Evolutionary conservation across 1,140 invertebrate species (phyloP), one percentile per base, ranked within the genome.

Genomic region (Agrypnia vestita): DNA sequence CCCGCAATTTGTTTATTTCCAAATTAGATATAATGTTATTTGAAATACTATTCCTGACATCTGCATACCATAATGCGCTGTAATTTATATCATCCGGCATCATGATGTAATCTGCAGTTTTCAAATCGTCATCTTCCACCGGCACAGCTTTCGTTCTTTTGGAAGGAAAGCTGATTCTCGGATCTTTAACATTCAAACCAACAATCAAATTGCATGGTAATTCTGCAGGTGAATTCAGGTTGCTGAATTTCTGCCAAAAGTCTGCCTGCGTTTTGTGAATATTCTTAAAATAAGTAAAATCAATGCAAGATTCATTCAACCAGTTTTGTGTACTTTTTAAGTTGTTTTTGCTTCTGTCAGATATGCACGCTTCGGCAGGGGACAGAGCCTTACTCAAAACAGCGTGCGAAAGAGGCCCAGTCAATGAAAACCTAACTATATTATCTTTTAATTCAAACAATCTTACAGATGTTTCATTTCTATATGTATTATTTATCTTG

Each of bases 401-500:
- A 25, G 90, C 88, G 82, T 94, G 92, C 13, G 95, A 91, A 44
- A 93, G 89, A 0, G 96, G 95, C 0, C 97, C 97, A 43, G 92
- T 94, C 25, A 98, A 88, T 44, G 94, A 89, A 88, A 97, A 96
- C 73, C 95, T 92, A 84, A 95, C 96, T 15, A 97, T 89, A 12
- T 89, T 89, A 84, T 93, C 91, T 84, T 92, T 93, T 44, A 96
- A 87, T 83, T 94, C 88, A 19, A 81, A 88, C 85, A 97, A 85
- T 78, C 82, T 85, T 75, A 84, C 71, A 84, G 82, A 62, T 84
- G 11, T 81, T 85, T 84, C 59, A 86, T 85, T 85, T 81, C 62
- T 69, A 88, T 85, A 85, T 21, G 7, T 49, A 44, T 49, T 47
- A 51, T 49, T 61, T 35, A 44, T 21, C 43, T 49, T 62, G 21